These are phyloP conservation scores for Sebastes cheni DNA, from an alignment of 2,797 vertebrate species.

Conservation along the genomic window DNA sequence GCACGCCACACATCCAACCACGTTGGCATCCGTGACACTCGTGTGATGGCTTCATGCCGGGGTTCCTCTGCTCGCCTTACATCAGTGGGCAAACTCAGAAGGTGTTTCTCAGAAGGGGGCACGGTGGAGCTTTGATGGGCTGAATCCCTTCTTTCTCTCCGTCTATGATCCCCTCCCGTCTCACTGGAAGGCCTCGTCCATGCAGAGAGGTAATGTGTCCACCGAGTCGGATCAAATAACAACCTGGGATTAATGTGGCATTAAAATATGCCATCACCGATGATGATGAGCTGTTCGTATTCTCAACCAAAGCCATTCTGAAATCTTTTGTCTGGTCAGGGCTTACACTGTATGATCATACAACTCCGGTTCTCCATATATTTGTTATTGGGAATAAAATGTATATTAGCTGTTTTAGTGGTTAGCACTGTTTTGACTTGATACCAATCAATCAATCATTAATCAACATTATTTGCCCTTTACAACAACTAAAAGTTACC, in stretches of 20 bases:
- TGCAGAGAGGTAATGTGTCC: not conserved
- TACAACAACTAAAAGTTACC: too few relatives aligned
- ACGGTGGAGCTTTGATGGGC: constrained; percentile 7
- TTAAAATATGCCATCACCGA: not conserved
- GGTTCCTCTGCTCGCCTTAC: constrained; percentile 9
- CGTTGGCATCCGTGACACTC: constrained; percentile 2
- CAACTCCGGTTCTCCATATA: not conserved
- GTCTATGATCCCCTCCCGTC: not conserved
- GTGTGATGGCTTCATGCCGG: constrained; percentile 26
- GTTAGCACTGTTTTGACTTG: not conserved
- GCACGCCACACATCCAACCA: not conserved
- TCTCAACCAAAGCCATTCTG: not conserved
- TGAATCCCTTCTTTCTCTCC: not conserved
- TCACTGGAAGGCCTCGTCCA: not conserved
- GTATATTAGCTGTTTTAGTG: not conserved
- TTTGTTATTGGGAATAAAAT: too few relatives aligned
- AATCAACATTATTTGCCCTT: too few relatives aligned
- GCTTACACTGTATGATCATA: too few relatives aligned
- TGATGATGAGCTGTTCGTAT: not conserved
- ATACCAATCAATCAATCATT: not conserved
- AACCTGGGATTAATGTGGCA: not conserved
- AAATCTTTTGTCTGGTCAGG: too few relatives aligned
- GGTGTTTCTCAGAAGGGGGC: not conserved
- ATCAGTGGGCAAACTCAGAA: constrained; percentile 14
- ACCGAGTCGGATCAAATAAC: constrained; percentile 10